A percentile compares a stretch with the other conserved stretches of the same genome.
Evolutionary conservation across 2,888 invertebrate genomes (phyloP).

Genomic region (Tipula vernalis): DNA sequence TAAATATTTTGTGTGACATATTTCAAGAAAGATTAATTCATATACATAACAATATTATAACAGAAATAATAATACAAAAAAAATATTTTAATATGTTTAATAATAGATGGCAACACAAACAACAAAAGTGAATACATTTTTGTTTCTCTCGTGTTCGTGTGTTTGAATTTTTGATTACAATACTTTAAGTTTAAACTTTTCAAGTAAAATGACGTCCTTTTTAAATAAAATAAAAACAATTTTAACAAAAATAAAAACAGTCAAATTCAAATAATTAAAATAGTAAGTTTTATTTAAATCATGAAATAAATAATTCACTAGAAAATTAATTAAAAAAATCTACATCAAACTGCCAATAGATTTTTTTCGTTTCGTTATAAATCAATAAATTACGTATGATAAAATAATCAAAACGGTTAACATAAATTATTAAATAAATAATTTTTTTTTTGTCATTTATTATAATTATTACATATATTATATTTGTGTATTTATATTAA

Average conservation of each 20-base stretch:
- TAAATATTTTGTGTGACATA: neutral
- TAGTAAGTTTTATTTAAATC: conserved; percentile 1
- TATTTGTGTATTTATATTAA: neutral
- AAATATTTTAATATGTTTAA: neutral
- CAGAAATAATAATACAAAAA: neutral
- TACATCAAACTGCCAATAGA: conserved; percentile 10
- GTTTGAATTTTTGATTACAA: neutral
- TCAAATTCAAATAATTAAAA: neutral
- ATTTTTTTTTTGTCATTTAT: neutral
- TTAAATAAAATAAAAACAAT: neutral
- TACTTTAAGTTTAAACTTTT: neutral
- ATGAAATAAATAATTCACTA: neutral
- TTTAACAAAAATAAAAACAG: neutral
- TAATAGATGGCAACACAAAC: neutral
- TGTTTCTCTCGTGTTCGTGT: neutral
- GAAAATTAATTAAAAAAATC: neutral
- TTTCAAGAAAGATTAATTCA: neutral
- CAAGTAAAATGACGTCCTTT: conserved; percentile 4
- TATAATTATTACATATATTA: neutral
- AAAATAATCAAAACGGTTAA: neutral
- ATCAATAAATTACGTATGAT: neutral
- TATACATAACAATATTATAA: neutral
- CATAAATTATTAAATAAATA: neutral
- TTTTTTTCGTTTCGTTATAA: conserved; percentile 18
- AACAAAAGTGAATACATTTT: neutral